Evolutionary conservation across 2,888 invertebrate species (phyloP).

Genomic region (Pseudanteris insignis): DNA sequence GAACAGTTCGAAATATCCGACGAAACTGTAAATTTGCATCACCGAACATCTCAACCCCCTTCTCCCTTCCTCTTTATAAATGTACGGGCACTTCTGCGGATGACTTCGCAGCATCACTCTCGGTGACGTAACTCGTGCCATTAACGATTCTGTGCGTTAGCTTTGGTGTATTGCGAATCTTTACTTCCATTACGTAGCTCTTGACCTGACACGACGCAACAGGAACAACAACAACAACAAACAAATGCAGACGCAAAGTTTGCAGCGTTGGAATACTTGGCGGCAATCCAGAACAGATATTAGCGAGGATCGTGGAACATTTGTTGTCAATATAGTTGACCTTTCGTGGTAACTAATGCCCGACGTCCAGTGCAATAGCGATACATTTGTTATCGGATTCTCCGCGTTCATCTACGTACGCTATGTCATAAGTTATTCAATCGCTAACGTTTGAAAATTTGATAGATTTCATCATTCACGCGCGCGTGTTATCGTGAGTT

Average conservation of each 20-base stretch:
- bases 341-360: slow-evolving; percentile 18
- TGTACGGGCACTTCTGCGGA: slow-evolving; percentile 3
- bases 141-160: slow-evolving; percentile 8
- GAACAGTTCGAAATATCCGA: slow-evolving; percentile 1
- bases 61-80: no score
- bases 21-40: slow-evolving; percentile 25
- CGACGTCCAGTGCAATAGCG: slow-evolving; percentile 4
- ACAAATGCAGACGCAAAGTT: slow-evolving; percentile 1
- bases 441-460: no score
- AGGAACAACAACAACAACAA: slow-evolving; percentile 40
- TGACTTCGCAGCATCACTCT: not conserved
- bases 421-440: no score
- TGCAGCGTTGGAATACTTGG: slow-evolving; percentile 27
- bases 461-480: no score
- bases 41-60: no score
- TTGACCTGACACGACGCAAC: slow-evolving; percentile 39
- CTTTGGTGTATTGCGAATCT: slow-evolving; percentile 23
- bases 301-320: slow-evolving; percentile 17
- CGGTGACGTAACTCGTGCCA: slow-evolving; percentile 8
- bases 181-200: slow-evolving; percentile 21
- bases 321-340: slow-evolving; percentile 33
- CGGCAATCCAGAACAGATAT: slow-evolving; percentile 35
- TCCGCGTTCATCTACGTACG: not conserved
- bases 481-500: no score
- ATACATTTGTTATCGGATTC: slow-evolving; percentile 11